Evolutionary conservation across 1,140 invertebrate species (phyloP), one percentile per base, ranked within the genome.

Genomic region (Lycorma delicatula): DNA sequence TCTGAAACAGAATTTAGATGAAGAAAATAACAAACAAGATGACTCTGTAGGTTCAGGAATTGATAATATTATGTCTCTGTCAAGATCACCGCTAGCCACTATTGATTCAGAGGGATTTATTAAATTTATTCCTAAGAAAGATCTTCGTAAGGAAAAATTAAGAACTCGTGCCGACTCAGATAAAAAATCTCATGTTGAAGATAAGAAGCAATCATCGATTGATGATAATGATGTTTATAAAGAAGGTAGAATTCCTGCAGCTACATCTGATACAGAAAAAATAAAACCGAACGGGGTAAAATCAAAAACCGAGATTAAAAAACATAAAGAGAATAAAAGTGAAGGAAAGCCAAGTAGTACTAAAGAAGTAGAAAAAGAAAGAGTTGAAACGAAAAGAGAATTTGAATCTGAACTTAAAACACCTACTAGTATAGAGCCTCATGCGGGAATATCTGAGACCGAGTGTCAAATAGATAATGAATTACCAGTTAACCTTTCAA

Each of bases 21-120:
- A n/a, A n/a, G n/a, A n/a, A n/a, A n/a, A n/a, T n/a, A n/a, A n/a
- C 29, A 22, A 53, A 31, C 18, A 27, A 34, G 16, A 20, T 18
- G 28, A 27, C 13, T 16, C 34, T 54, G 59, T 69, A 20, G 55
- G 52, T 13, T 34, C 64, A 3, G 63, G 63, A 58, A 60, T 60
- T 22, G 62, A 71, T n/a, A n/a, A n/a, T n/a, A n/a, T n/a, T n/a
- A n/a, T n/a, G n/a, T n/a, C n/a, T n/a, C n/a, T n/a, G n/a, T n/a
- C n/a, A n/a, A n/a, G n/a, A n/a, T n/a, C n/a, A 46, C 66, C 69
- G 54, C 51, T 74, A 3, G 68, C 73, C 41, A 62, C 69, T 49
- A 64, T 74, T 3, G 75, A 79, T 64, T 66, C 72, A 46, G 74
- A 80, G 64, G 77, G 75, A 22, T 78, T 78, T 58, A 70, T 73